phyloP scores from a whole-genome alignment of 2,113 vertebrate genomes.

The Hylia prasina region DNA sequence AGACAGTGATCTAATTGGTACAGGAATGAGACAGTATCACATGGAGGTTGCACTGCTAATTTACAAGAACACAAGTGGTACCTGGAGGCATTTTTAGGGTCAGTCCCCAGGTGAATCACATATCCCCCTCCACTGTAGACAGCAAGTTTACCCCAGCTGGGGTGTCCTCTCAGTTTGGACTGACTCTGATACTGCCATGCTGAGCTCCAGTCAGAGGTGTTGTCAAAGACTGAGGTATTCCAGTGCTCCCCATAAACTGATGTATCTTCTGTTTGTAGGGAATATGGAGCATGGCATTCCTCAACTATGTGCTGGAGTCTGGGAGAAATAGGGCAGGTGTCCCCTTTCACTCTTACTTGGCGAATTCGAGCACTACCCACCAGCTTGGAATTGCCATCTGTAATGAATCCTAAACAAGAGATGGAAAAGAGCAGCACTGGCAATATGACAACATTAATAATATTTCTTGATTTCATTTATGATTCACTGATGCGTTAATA shows the following conservation, averaged over 20 bases:
- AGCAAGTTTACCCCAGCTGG: conserved; percentile 82
- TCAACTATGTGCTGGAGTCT: conserved; percentile 59
- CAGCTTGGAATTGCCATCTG: conserved; percentile 92
- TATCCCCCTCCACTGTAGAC: conserved; percentile 91
- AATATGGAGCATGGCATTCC: conserved; percentile 80
- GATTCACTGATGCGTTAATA: neutral
- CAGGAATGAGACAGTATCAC: neutral
- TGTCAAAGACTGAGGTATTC: conserved; percentile 63
- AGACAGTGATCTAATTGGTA: neutral
- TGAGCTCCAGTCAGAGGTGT: conserved; percentile 42
- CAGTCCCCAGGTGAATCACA: conserved; percentile 79
- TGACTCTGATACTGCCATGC: conserved; percentile 87
- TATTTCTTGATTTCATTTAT: neutral
- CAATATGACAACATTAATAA: neutral
- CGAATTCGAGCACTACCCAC: conserved; percentile 87
- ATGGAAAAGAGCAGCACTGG: neutral
- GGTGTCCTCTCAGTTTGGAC: conserved; percentile 70
- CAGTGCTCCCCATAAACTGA: conserved; percentile 80
- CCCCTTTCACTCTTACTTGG: conserved; percentile 84
- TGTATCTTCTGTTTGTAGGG: conserved; percentile 84
- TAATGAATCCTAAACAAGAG: conserved; percentile 84
- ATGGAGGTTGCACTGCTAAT: neutral
- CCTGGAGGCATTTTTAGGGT: conserved; percentile 79
- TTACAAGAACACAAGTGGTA: conserved; percentile 27
- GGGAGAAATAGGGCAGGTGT: conserved; percentile 72